Base-by-base conservation (phyloP, 2,113 vertebrate species). In the Cynocephalus volans region DNA sequence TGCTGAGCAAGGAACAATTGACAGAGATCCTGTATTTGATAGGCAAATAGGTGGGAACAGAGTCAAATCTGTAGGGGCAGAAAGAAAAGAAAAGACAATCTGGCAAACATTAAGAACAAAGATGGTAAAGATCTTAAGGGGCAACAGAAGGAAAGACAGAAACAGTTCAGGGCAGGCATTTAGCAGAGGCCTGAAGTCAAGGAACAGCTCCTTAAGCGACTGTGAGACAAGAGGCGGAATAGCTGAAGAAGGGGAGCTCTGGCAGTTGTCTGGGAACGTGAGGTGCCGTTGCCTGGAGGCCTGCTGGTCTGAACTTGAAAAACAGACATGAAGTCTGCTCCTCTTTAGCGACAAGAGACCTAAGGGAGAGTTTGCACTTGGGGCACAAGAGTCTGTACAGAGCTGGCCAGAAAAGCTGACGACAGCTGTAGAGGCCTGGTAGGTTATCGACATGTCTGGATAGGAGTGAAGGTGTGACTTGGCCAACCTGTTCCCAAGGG, bases 291-390 rank as follows among this genome's bases (percentile, higher is more conserved):
- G 88, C 84, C 72, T 24, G 48, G 48, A 88, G 31, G 21, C 65
- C n/a, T 82, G 76, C 80, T 3, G 8, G 81, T 81, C 72, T 64
- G 69, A 95, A 87, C 87, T 65, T 60, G 79, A 93, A 67, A 80
- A 52, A 50, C 2, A 72, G 58, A 33, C 26, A 0, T 13, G 7
- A 56, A 82, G 45, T 52, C 33, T 36, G 33, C 33, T 52, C 13
- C 33, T 60, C 69, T 48, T 75, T 50, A 10, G 31, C 23, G 18
- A 12, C 6, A 14, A n/a, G 41, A 67, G 19, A 6, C 28, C 31
- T 33, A 45, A 21, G 26, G 19, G 17, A 60, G 26, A 13, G 23
- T 67, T 31, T 54, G 36, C 52, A 41, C 17, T 1, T 1, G 21
- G 41, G 10, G 28, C 45, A 31, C 11, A 48, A 45, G 45, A 28